phyloP scores from a whole-genome alignment of 2,113 vertebrate genomes.

The Corythornis cristatus region DNA sequence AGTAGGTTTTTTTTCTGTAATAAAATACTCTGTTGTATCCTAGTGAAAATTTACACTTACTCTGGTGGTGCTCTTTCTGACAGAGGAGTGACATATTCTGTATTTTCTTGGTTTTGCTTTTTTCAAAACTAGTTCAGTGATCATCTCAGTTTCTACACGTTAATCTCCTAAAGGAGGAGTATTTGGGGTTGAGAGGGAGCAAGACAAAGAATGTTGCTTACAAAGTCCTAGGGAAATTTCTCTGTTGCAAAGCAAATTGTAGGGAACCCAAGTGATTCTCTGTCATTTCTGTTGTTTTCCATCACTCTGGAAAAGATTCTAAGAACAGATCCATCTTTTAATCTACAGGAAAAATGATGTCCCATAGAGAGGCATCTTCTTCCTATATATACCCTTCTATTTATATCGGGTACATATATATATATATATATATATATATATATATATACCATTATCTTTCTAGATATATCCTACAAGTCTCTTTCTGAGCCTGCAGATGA shows the following conservation, averaged over 20 bases:
- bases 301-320: not conserved
- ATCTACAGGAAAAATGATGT: not conserved
- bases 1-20: conserved; percentile 47
- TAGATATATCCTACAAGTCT: not conserved
- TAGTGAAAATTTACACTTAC: not conserved
- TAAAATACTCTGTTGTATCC: not conserved
- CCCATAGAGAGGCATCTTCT: not conserved
- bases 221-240: not conserved
- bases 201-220: not conserved
- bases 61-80: no score
- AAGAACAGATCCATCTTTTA: not conserved
- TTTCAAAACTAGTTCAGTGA: not conserved
- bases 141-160: not conserved
- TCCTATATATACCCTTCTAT: not conserved
- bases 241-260: not conserved
- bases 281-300: not conserved
- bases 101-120: not conserved
- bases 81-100: not conserved
- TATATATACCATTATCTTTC: not conserved
- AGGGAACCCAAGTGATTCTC: not conserved
- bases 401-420: no score
- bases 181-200: not conserved
- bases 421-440: no score
- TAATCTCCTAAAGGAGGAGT: not conserved
- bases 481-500: not conserved